Base-by-base conservation (phyloP, 2,888 invertebrate genomes). In the Augiades crinisus region DNA sequence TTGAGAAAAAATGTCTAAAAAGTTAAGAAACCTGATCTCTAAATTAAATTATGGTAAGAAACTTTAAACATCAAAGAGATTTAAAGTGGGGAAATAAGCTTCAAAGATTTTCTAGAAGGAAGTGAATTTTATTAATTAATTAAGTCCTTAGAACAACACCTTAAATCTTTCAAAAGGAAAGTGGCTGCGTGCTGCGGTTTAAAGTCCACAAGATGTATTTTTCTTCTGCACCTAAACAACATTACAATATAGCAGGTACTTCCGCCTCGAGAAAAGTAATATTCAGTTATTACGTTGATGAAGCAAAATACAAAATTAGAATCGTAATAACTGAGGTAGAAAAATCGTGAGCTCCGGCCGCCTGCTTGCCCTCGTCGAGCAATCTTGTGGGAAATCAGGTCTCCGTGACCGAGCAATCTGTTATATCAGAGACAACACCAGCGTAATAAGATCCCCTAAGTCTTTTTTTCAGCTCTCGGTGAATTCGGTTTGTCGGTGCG, bases 361-460 rank as follows among this genome's bases (percentile, higher is more conserved):
- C 51, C 30, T 49, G 30, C 53, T 56, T 59, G 55, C 55, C 54
- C 51, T 59, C 54, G 55, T 54, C 55, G 54, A 55, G 57, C 54
- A 60, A 61, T 58, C 59, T 62, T 58, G 52, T 58, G 61, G 61
- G 62, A 62, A 62, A 62, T 62, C 61, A 62, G 49, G 53, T 19
- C 46, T 41, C 46, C 49, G 47, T 54, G 55, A 53, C 58, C 37
- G 50, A 56, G 53, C 50, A 43, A 60, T 57, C 54, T 53, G 55
- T 60, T 54, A 55, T 58, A 55, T 53, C 34, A 50, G 43, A 37
- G 43, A 36, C 36, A 36, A 36, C 27, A 43, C 43, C 43, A 50
- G 50, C 30, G 36, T 44, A 36, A n/a, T 21, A 19, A 43, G 43
- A 19, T 17, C 49, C 41, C 41, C 17, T 36, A 36, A 27, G 49